Conservation (phyloP, 2,113 vertebrate species). For the Ranitomeya imitator region DNA sequence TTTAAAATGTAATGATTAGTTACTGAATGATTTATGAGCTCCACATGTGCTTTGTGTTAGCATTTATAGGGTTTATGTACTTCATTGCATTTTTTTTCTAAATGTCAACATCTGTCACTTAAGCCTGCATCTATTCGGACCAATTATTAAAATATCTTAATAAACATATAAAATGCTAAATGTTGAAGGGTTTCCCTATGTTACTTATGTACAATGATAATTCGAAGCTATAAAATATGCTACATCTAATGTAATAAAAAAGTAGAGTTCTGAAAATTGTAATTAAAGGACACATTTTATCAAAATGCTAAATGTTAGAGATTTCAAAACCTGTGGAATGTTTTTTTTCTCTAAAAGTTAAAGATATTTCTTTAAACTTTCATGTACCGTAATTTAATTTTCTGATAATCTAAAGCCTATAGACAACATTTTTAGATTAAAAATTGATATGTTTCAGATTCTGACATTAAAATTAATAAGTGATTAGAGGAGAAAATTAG, state of each 20-base stretch:
- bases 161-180: neutral
- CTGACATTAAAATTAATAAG: neutral
- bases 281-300: neutral
- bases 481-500: too few species aligned
- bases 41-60: neutral
- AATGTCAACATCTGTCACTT: conserved; percentile 22
- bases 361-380: neutral
- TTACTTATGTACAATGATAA: neutral
- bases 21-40: conserved; percentile 14
- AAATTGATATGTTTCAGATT: neutral
- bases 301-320: neutral
- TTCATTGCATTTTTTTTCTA: neutral
- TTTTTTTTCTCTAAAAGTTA: neutral
- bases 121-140: neutral
- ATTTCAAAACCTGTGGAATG: neutral
- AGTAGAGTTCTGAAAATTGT: neutral
- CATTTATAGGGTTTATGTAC: conserved; percentile 10
- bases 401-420: too few species aligned
- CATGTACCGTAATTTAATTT: neutral
- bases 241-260: neutral
- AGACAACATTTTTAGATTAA: too few species aligned
- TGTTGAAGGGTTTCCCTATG: neutral
- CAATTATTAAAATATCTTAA: conserved; percentile 1
- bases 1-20: neutral
- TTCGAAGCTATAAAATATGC: neutral